Evolutionary conservation across 1,140 invertebrate species (phyloP).

Genomic region (Papilio glaucus): DNA sequence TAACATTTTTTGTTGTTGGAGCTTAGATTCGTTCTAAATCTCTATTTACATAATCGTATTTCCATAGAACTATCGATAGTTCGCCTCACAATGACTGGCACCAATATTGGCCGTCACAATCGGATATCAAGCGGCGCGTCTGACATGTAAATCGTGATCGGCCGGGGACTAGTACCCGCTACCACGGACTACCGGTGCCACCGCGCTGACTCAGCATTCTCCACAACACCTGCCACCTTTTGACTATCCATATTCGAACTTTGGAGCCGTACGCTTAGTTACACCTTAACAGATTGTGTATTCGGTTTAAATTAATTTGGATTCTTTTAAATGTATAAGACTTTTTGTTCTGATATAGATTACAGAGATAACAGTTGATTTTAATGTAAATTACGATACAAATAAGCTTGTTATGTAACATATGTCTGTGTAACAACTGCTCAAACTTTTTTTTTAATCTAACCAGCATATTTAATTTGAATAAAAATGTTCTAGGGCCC

Average conservation of each 20-base stretch:
- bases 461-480: background rate
- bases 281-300: background rate
- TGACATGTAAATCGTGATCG: constrained; percentile 82
- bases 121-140: constrained; percentile 78
- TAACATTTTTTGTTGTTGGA: constrained; percentile 33
- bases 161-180: constrained; percentile 71
- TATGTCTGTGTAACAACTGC: constrained; percentile 44
- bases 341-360: constrained; percentile 39
- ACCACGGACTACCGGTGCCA: constrained; percentile 80
- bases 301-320: constrained; percentile 15
- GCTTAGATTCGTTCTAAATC: constrained; percentile 43
- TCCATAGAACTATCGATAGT: constrained; percentile 56
- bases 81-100: constrained; percentile 63
- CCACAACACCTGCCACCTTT: constrained; percentile 69
- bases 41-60: constrained; percentile 69
- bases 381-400: constrained; percentile 60
- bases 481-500: background rate
- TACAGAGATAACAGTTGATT: constrained; percentile 54
- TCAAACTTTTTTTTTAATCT: constrained; percentile 4
- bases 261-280: background rate
- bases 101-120: constrained; percentile 56
- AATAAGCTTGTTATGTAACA: constrained; percentile 58
- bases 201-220: constrained; percentile 74
- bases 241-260: constrained; percentile 20
- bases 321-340: constrained; percentile 7